Evolutionary conservation across 2,113 vertebrate species (phyloP).

Genomic region (Pantherophis guttatus): DNA sequence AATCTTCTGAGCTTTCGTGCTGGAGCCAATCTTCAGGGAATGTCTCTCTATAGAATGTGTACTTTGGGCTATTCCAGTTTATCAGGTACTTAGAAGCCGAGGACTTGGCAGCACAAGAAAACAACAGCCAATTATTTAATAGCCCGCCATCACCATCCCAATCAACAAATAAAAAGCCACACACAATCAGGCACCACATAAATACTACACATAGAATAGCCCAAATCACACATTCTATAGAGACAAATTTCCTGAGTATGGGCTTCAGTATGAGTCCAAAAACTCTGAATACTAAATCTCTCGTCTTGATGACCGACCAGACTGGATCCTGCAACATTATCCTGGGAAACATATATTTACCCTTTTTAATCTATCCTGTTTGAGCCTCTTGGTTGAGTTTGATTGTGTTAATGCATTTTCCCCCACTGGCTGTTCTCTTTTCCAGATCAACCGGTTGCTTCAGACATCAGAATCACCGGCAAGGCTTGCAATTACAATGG

Average conservation of each 20-base stretch:
- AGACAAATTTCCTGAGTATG: background rate
- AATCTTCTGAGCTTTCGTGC: background rate
- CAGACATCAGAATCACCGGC: conserved; percentile 67
- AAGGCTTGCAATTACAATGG: conserved; percentile 78
- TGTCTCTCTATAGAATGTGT: background rate
- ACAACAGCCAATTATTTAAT: background rate
- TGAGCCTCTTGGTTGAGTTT: background rate
- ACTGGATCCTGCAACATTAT: background rate
- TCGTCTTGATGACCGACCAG: background rate
- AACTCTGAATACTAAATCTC: background rate
- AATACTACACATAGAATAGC: background rate
- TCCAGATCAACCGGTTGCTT: conserved; percentile 72
- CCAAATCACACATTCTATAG: background rate
- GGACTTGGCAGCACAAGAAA: background rate
- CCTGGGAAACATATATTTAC: background rate
- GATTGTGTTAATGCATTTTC: background rate
- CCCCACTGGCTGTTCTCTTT: conserved; percentile 29
- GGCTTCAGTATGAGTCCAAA: background rate
- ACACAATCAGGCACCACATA: background rate
- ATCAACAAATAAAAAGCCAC: background rate
- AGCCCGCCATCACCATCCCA: background rate
- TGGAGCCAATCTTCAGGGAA: background rate
- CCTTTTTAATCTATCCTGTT: background rate
- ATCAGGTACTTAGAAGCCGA: background rate
- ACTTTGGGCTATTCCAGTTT: background rate